Evolutionary conservation across 2,888 invertebrate species (phyloP).

Genomic region (Yponomeuta cagnagella): DNA sequence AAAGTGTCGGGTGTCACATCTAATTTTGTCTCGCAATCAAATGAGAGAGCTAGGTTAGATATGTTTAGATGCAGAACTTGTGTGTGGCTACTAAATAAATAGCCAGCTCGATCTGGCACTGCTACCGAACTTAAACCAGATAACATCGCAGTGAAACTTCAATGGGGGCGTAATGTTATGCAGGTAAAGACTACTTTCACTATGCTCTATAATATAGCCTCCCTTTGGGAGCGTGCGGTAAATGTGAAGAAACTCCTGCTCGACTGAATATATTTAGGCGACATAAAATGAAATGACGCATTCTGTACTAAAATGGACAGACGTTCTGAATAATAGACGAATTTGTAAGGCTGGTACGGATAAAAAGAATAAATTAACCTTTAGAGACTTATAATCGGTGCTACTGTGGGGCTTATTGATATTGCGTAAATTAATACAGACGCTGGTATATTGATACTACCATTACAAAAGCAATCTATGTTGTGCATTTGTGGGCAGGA

Average conservation of each 20-base stretch:
- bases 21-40: slow-evolving; percentile 37
- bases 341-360: neutral
- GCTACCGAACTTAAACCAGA: slow-evolving; percentile 42
- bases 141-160: slow-evolving; percentile 56
- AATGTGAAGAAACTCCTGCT: slow-evolving; percentile 19
- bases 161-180: slow-evolving; percentile 38
- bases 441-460: no score
- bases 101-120: slow-evolving; percentile 53
- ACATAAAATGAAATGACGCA: slow-evolving; percentile 6
- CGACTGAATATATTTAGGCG: slow-evolving; percentile 17
- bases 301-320: neutral
- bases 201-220: slow-evolving; percentile 36
- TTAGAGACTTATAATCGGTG: neutral
- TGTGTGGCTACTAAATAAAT: slow-evolving; percentile 35
- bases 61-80: slow-evolving; percentile 30
- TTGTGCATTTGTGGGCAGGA: neutral
- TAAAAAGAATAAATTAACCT: neutral
- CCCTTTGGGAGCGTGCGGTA: slow-evolving; percentile 21
- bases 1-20: slow-evolving; percentile 24
- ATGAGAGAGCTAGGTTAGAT: slow-evolving; percentile 32
- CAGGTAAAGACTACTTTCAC: slow-evolving; percentile 54
- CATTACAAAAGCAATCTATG: neutral
- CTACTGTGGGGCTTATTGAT: neutral
- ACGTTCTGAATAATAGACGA: neutral
- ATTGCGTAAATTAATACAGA: no score